Base-by-base conservation (phyloP, 2,797 vertebrate species). In the Ibycter americanus region DNA sequence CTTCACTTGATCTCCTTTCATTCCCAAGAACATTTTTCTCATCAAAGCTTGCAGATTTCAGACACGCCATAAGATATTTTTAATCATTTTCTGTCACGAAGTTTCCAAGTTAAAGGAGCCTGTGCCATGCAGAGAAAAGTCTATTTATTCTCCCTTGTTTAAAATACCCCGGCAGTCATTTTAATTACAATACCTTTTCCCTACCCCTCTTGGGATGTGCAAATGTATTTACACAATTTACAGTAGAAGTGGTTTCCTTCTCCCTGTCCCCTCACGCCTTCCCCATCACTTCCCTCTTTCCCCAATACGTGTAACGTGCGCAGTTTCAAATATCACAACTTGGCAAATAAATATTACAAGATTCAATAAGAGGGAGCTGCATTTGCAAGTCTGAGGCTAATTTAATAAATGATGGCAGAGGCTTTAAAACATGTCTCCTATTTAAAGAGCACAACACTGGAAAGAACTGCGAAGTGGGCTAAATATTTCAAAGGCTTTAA, bases 61-160 rank as follows among this genome's bases (percentile, higher is more conserved):
- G 94, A 96, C 95, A 95, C 78, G 71, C 95, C 86, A 90, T 89
- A 80, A 96, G 97, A 97, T 97, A 97, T 97, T 97, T 97, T 97
- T 97, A 97, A 97, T 97, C 97, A 92, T 95, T 90, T 79, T 95
- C 97, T 96, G 97, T 97, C 97, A 97, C 93, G 94, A 97, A 97
- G 90, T 97, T 94, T 83, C 95, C 94, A 29, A 85, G 86, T 88
- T 83, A 93, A 96, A 97, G 97, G 93, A 95, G 94, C 93, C 96
- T 80, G 78, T 81, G 90, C 90, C 92, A 21, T 51, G 92, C 88
- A 38, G 90, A 89, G 94, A 44, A 77, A 94, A 92, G 31, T 80
- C 96, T 97, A 92, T 97, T 97, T 97, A 95, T 97, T 96, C 96
- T 92, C 63, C 68, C 93, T 89, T 71, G 90, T 96, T 96, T 96